Evolutionary conservation across 2,113 vertebrate species (phyloP).

Genomic region (Dicrurus megarhynchus): DNA sequence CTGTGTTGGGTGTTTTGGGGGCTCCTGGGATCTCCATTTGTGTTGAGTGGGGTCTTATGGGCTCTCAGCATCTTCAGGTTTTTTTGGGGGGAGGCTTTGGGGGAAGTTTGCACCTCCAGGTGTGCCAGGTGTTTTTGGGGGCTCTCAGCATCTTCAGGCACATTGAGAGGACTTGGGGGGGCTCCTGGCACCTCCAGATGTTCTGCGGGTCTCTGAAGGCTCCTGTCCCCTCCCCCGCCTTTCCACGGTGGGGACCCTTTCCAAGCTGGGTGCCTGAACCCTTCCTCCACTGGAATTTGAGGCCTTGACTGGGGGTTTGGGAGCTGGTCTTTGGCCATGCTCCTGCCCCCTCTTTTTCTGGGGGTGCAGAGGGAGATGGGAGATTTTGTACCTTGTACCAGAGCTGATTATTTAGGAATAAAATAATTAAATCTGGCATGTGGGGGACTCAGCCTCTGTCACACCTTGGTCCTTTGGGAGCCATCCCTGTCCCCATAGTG

Average conservation of each 20-base stretch:
- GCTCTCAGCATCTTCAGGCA: background rate
- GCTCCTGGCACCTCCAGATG: background rate
- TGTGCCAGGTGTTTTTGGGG: background rate
- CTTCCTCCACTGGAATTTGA: background rate
- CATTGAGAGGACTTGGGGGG: background rate
- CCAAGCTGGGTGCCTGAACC: background rate
- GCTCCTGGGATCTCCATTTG: background rate
- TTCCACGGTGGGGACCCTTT: background rate
- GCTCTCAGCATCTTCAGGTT: background rate
- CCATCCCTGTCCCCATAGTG: background rate
- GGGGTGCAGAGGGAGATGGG: background rate
- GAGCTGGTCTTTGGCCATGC: background rate
- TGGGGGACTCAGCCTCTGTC: background rate
- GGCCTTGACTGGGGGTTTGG: slow-evolving; percentile 17
- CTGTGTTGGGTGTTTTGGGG: background rate
- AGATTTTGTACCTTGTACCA: slow-evolving; percentile 23
- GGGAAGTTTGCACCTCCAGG: background rate
- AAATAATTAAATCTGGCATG: background rate
- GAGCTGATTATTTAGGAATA: slow-evolving; percentile 37
- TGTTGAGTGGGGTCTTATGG: background rate
- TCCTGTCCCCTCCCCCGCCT: background rate
- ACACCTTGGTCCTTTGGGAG: background rate
- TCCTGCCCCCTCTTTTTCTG: background rate
- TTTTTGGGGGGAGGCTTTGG: background rate
- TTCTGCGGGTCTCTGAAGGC: background rate